Evolutionary conservation across 1,140 invertebrate species (phyloP).

Genomic region (Drosophila yakuba): DNA sequence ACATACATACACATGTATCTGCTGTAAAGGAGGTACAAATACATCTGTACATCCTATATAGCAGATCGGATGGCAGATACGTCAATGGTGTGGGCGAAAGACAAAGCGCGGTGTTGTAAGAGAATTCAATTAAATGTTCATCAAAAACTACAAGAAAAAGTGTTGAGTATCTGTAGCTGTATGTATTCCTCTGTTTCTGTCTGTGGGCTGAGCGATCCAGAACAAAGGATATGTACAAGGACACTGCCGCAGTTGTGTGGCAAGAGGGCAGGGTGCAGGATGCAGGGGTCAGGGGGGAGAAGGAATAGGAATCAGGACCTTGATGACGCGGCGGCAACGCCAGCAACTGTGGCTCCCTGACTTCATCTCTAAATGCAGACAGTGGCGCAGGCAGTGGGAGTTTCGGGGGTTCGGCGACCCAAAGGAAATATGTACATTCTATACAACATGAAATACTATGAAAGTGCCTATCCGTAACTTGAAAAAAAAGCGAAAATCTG

Average conservation of each 20-base stretch:
- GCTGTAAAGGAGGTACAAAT: constrained; percentile 7
- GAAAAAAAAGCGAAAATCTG: background rate
- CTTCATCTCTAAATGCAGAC: constrained; percentile 24
- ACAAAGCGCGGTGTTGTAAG: constrained; percentile 57
- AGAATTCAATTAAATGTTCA: constrained; percentile 82
- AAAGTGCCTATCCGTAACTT: background rate
- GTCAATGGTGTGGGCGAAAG: constrained; percentile 33
- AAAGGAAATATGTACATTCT: background rate
- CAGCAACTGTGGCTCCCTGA: constrained; percentile 41
- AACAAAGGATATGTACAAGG: constrained; percentile 49
- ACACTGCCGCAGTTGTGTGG: constrained; percentile 10
- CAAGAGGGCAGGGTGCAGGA: background rate
- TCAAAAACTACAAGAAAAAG: constrained; percentile 81
- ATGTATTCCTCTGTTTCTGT: constrained; percentile 2
- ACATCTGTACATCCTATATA: constrained; percentile 7
- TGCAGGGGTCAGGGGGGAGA: background rate
- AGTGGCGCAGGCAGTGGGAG: background rate
- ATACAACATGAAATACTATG: too few species aligned
- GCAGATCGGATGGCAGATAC: constrained; percentile 13
- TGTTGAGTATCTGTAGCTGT: constrained; percentile 25
- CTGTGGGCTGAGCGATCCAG: constrained; percentile 16
- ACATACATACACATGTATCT: background rate
- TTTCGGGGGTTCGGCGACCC: too few species aligned
- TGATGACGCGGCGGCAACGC: constrained; percentile 37
- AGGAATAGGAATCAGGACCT: constrained; percentile 6